phyloP scores from a whole-genome alignment of 2,888 invertebrate species.

The Sipha maydis region DNA sequence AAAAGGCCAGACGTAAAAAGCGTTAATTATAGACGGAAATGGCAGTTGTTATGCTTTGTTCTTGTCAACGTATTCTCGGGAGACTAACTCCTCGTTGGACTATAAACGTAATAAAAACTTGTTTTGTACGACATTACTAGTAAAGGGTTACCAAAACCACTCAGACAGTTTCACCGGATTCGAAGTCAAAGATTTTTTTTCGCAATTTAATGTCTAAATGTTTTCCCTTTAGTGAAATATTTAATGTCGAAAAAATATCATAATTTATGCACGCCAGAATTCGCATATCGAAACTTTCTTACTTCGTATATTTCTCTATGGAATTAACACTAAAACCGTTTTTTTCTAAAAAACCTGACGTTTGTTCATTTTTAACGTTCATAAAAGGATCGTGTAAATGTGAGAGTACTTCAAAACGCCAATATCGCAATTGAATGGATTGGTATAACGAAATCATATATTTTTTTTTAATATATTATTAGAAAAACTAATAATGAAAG shows the following conservation, averaged over 20 bases:
- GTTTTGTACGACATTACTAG: not conserved
- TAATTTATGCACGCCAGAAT: not conserved
- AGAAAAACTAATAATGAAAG: too few relatives aligned
- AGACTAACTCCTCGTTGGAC: conserved; percentile 31
- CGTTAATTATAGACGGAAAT: conserved; percentile 59
- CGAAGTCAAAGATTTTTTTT: not conserved
- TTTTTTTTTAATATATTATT: too few relatives aligned
- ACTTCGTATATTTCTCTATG: too few relatives aligned
- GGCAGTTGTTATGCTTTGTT: conserved; percentile 45
- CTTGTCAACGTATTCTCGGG: conserved; percentile 12
- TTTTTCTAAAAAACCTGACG: too few relatives aligned
- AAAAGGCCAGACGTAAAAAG: conserved; percentile 35
- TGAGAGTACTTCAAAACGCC: too few relatives aligned
- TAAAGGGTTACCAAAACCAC: conserved; percentile 23
- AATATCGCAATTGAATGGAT: too few relatives aligned
- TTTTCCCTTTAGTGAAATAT: not conserved
- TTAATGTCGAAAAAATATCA: conserved; percentile 10
- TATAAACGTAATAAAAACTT: conserved; percentile 58
- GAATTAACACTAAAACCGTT: too few relatives aligned
- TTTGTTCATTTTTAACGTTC: too few relatives aligned
- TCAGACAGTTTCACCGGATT: not conserved
- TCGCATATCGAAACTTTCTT: too few relatives aligned
- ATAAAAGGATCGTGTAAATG: too few relatives aligned
- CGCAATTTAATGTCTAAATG: not conserved
- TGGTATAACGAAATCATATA: too few relatives aligned